These are phyloP conservation scores for Myiotriccus ornatus DNA, from an alignment of 2,797 vertebrate species.

Conservation along the genomic window DNA sequence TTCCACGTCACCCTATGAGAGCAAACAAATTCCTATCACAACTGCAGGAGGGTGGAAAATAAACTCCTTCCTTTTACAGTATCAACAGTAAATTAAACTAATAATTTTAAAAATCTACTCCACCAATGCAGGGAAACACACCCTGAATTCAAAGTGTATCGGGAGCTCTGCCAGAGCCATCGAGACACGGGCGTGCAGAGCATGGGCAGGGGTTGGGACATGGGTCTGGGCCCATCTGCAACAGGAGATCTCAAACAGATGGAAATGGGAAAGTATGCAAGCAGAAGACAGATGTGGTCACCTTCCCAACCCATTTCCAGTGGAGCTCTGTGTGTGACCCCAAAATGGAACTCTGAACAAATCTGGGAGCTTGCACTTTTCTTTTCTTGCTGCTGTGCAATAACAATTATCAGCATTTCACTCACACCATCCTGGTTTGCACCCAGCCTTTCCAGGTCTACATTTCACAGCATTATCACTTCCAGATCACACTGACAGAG, in stretches of 20 bases:
- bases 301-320: not conserved
- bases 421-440: rapidly evolving
- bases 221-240: not conserved
- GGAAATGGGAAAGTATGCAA: not conserved
- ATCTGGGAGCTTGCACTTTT: not conserved
- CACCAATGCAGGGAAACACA: not conserved
- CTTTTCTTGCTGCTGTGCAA: not conserved
- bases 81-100: conserved; percentile 3
- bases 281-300: not conserved
- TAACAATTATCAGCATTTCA: not conserved
- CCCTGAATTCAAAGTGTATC: not conserved
- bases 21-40: not conserved
- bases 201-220: not conserved
- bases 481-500: not conserved
- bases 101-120: not conserved
- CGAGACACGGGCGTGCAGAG: not conserved
- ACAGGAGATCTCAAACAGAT: not conserved
- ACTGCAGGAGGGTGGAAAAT: not conserved
- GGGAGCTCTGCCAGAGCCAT: not conserved
- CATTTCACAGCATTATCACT: rapidly evolving
- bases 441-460: not conserved
- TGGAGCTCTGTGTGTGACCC: not conserved
- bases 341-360: rapidly evolving
- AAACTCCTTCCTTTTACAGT: not conserved
- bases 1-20: not conserved